Evolutionary conservation across 1,140 invertebrate genomes (phyloP), one percentile per base, ranked within the genome.

Genomic region (Drosophila repleta): DNA sequence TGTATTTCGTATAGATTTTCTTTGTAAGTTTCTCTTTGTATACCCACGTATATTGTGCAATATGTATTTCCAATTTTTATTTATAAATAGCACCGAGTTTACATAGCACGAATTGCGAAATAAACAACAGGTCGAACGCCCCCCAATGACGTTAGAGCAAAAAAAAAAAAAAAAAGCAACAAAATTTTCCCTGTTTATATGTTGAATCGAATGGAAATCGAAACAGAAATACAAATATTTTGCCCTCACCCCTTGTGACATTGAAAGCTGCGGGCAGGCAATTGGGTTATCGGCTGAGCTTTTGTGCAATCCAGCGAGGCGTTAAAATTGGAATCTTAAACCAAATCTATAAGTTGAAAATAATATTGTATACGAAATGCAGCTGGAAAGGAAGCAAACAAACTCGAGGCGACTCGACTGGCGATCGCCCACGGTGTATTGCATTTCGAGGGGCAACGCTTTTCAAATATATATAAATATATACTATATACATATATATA

Each of bases 41-140:
- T 35, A 29, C 24, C 20, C 45, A 57, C 53, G 49, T 56, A 35
- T 58, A 61, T 76, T 76, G 70, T 52, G 70, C 58, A 76, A 76
- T 73, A 68, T 62, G 55, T 68, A 45, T 65, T 65, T 77, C 65
- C 65, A 61, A 74, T 74, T 65, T 65, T 6, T 43, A 74, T 61
- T 74, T 77, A 77, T 65, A 77, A 77, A 77, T 77, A 77, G 60
- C 60, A 65, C 61, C 70, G 18, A 65, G 74, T 77, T 77, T 77
- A 77, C 65, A 77, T 61, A 77, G 71, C 71, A 70, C 74, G 45
- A 65, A 65, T 77, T 70, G 71, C 66, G 71, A 61, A 64, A 57
- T 77, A 77, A 77, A 77, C 71, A 77, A 62, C 69, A 57, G 74
- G 21, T 76, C 69, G 52, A 66, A 61, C 49, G 69, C 29, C 62